Evolutionary conservation across 2,888 invertebrate genomes (phyloP).

Genomic region (Metellina segmentata): DNA sequence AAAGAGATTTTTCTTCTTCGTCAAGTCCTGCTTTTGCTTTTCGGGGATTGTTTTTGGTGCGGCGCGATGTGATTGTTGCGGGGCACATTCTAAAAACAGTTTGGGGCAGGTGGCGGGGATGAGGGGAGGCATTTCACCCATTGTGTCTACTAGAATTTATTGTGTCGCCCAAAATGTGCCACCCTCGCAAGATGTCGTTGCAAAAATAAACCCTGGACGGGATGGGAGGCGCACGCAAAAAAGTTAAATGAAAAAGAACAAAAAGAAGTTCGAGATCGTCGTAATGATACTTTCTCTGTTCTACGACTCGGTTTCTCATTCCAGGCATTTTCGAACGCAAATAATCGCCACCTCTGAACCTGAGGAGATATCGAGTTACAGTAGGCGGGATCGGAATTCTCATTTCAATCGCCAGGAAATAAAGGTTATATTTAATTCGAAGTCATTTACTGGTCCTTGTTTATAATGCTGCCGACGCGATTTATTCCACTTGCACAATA

Average conservation of each 20-base stretch:
- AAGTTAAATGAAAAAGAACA: neutral
- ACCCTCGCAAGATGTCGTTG: constrained; percentile 71
- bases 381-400: too few species aligned
- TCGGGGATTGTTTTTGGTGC: constrained; percentile 43
- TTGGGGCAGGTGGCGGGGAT: constrained; percentile 23
- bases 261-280: constrained; percentile 7
- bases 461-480: too few species aligned
- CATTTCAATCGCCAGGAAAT: too few species aligned
- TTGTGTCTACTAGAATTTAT: constrained; percentile 74
- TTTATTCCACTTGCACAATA: too few species aligned
- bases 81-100: constrained; percentile 65
- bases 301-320: neutral
- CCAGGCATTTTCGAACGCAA: constrained; percentile 18
- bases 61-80: constrained; percentile 51
- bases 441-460: too few species aligned
- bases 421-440: too few species aligned
- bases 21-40: constrained; percentile 19
- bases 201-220: constrained; percentile 63
- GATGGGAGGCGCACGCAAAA: neutral
- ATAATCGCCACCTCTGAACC: neutral
- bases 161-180: constrained; percentile 73
- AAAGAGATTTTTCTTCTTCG: constrained; percentile 19
- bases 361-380: too few species aligned
- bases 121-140: constrained; percentile 62
- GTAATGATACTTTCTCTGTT: constrained; percentile 34